Evolutionary conservation across 2,797 vertebrate genomes (phyloP).

Genomic region (Neopelma chrysocephalum): DNA sequence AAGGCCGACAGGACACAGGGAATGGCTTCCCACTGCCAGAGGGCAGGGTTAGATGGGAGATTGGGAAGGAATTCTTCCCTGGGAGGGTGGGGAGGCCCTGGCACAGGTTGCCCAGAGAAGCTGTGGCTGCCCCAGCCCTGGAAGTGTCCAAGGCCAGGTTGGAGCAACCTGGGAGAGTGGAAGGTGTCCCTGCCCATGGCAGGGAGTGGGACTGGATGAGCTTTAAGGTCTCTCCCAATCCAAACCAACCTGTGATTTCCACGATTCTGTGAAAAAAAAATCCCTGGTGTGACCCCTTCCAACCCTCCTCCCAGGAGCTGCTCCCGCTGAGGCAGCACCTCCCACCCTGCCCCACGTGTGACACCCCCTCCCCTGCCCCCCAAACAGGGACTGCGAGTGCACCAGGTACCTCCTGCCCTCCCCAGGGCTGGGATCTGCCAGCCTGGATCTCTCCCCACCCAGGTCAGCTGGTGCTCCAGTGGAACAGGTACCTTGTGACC

Average conservation of each 20-base stretch:
- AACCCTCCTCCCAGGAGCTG: neutral
- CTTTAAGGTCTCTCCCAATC: neutral
- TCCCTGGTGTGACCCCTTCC: fast-evolving
- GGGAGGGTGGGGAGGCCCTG: neutral
- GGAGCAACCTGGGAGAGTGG: neutral
- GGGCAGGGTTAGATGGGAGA: neutral
- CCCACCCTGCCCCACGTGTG: neutral
- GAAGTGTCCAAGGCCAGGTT: neutral
- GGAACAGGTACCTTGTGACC: conserved; percentile 52
- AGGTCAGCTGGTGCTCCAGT: conserved; percentile 10
- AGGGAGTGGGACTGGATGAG: neutral
- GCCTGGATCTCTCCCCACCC: neutral
- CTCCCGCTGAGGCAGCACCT: neutral
- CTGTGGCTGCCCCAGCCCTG: neutral
- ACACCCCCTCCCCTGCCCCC: neutral
- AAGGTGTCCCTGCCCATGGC: neutral
- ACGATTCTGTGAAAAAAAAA: neutral
- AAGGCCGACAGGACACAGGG: neutral
- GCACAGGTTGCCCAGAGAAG: neutral
- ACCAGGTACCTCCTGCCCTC: neutral
- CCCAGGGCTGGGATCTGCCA: neutral
- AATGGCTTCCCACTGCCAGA: neutral
- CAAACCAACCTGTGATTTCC: neutral
- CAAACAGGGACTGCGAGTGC: neutral
- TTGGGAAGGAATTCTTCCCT: neutral